phyloP scores from a whole-genome alignment of 2,888 invertebrate genomes.

The Sclerodermus sp. region DNA sequence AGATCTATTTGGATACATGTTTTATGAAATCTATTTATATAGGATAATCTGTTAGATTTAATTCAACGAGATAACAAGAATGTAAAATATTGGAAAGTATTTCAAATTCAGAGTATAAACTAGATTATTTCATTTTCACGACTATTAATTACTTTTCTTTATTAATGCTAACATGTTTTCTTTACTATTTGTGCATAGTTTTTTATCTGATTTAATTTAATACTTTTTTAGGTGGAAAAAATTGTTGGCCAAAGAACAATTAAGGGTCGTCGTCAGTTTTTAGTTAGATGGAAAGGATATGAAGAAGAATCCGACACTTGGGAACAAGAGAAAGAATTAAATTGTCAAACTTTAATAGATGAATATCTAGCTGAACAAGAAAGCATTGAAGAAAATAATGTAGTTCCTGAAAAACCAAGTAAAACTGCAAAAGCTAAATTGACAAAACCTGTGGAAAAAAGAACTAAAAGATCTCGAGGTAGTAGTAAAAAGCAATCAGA shows the following conservation, averaged over 20 bases:
- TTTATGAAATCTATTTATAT: no score
- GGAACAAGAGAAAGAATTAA: constrained; percentile 73
- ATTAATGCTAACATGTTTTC: background rate
- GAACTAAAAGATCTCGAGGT: constrained; percentile 15
- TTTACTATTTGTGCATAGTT: background rate
- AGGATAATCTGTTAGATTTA: no score
- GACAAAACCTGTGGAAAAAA: constrained; percentile 13
- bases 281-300: constrained; percentile 80
- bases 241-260: constrained; percentile 71
- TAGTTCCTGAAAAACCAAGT: constrained; percentile 7
- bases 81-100: no score
- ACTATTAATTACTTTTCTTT: background rate
- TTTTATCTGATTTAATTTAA: background rate
- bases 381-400: constrained; percentile 25
- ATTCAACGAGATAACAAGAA: no score
- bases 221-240: constrained; percentile 66
- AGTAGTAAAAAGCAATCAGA: constrained; percentile 2
- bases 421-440: constrained; percentile 5
- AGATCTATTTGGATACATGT: no score
- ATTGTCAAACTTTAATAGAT: constrained; percentile 70
- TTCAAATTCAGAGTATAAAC: no score
- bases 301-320: constrained; percentile 71
- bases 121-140: background rate
- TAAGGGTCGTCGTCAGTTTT: constrained; percentile 69
- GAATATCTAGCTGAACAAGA: constrained; percentile 55